Evolutionary conservation across 2,888 invertebrate species (phyloP).

Genomic region (Drosophila phalerata): DNA sequence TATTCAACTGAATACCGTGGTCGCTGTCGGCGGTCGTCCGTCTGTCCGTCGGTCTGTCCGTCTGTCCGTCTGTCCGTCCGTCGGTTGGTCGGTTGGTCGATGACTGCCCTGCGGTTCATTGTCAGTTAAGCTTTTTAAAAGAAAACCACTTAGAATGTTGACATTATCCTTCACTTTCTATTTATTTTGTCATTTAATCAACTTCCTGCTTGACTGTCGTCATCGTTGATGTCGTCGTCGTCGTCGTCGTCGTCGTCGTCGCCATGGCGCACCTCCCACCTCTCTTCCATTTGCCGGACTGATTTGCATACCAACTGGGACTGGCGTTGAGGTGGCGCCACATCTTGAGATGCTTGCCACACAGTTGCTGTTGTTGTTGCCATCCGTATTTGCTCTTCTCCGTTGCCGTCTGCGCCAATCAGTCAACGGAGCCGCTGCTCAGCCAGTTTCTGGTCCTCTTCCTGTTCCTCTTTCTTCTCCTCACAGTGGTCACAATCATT

Average conservation of each 20-base stretch:
- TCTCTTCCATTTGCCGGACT: conserved; percentile 29
- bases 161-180: conserved; percentile 80
- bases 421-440: conserved; percentile 49
- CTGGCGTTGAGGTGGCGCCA: conserved; percentile 31
- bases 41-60: conserved; percentile 7
- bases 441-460: conserved; percentile 3
- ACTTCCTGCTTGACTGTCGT: conserved; percentile 69
- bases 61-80: neutral
- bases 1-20: conserved; percentile 77
- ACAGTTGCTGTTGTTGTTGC: conserved; percentile 37
- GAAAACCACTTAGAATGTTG: conserved; percentile 83
- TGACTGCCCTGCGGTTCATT: conserved; percentile 80
- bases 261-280: conserved; percentile 38
- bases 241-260: conserved; percentile 34
- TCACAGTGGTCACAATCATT: no score
- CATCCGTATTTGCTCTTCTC: conserved; percentile 51
- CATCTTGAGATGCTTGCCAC: conserved; percentile 69
- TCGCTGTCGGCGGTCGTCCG: conserved; percentile 49
- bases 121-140: conserved; percentile 80
- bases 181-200: conserved; percentile 84
- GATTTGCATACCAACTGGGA: conserved; percentile 76
- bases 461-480: neutral
- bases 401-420: conserved; percentile 69
- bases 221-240: conserved; percentile 19
- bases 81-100: conserved; percentile 23